Base-by-base conservation (phyloP, 1,140 invertebrate genomes). In the Atta cephalotes region DNA sequence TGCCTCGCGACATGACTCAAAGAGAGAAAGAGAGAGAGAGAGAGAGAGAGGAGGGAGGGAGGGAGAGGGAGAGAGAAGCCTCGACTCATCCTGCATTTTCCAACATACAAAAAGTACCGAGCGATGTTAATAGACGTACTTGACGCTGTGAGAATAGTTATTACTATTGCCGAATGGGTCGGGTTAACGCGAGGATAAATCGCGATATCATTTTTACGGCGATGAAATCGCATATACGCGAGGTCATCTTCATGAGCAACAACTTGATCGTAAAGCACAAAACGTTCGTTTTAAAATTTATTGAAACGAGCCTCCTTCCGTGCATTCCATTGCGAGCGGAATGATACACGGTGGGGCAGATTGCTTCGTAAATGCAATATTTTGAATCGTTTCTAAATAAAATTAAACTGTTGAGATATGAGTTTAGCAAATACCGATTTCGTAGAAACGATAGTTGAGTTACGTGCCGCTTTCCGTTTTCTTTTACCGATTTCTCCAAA, bases 151-250 rank as follows among this genome's bases (percentile, higher is more conserved):
- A n/a, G 6, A 28, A 82, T 82, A 74, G 39, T 82, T 82, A 82
- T 74, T 74, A 49, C 39, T 62, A 49, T 51, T 49, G 80, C 25
- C 39, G 68, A 72, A 74, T 74, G 58, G 70, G 56, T 58, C 51
- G 16, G 78, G 78, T 70, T 81, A 81, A 80, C 78, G 35, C 31
- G 49, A 9, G 14, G 31, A 80, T 80, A 80, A 81, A 81, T 81
- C 45, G 62, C 62, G 28, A 25, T 25, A 25, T 49, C 53, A 80
- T 80, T 66, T 53, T 66, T 66, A 53, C n/a, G 28, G 6, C 31
- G 49, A 63, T 49, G 53, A 25, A 35, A 16, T 81, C 56, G 79
- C 66, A 31, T 58, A 60, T 28, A 58, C 35, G 65, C 51, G 51
- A 45, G 31, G 35, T 49, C 49, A 25, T 28, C 51, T 45, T 39